Evolutionary conservation across 2,113 vertebrate species (phyloP).

Genomic region (Sisor rabdophorus): DNA sequence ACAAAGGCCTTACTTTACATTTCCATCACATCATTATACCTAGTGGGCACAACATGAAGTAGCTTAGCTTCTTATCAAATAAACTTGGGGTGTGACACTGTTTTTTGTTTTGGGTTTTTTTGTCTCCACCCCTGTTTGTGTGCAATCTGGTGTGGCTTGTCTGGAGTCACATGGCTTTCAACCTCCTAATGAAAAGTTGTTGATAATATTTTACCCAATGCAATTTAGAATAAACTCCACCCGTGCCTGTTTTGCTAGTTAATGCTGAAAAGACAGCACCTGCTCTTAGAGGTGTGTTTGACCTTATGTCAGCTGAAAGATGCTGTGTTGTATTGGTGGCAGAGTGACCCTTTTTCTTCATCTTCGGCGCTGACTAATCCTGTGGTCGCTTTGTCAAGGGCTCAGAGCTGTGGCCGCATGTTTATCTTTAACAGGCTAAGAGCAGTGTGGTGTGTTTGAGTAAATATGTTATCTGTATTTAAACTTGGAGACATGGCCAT

Average conservation of each 20-base stretch:
- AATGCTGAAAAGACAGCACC: constrained; percentile 5
- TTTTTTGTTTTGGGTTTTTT: no score
- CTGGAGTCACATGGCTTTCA: background rate
- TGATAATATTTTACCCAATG: background rate
- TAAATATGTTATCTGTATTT: constrained; percentile 40
- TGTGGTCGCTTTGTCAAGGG: constrained; percentile 19
- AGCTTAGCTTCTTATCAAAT: constrained; percentile 40
- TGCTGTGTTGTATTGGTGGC: constrained; percentile 18
- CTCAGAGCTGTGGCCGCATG: constrained; percentile 19
- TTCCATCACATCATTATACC: constrained; percentile 41
- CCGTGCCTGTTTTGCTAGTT: background rate
- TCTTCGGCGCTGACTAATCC: constrained; percentile 30
- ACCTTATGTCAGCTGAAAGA: constrained; percentile 14
- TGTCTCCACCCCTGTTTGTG: constrained; percentile 1
- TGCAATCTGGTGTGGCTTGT: background rate
- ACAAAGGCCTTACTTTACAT: constrained; percentile 25
- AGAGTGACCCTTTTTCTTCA: constrained; percentile 31
- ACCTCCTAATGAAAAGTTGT: background rate
- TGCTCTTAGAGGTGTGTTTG: constrained; percentile 16
- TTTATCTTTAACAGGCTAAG: constrained; percentile 43
- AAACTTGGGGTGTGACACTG: constrained; percentile 3
- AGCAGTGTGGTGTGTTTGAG: constrained; percentile 24
- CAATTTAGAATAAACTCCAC: background rate
- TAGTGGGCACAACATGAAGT: constrained; percentile 25
- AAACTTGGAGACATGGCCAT: constrained; percentile 38